These are phyloP conservation scores for Drosophila equinoxialis DNA, from an alignment of 1,140 invertebrate genomes.

Conservation along the genomic window DNA sequence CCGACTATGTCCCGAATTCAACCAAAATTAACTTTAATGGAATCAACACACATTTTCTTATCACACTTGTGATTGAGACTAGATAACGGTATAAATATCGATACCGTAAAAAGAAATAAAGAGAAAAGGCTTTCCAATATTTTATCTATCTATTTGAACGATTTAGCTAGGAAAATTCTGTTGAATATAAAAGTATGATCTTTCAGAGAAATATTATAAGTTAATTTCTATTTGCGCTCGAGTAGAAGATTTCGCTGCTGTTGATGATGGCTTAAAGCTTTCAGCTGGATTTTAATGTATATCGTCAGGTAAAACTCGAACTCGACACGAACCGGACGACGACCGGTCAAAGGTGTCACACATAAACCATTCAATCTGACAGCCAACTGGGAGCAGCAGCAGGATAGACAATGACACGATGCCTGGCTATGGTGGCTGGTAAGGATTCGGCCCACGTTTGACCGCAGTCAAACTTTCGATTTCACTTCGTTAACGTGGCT, in stretches of 20 bases:
- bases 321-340: conserved; percentile 54
- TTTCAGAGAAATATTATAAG: not conserved
- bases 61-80: too few relatives aligned
- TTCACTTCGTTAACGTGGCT: conserved; percentile 77
- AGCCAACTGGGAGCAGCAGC: conserved; percentile 32
- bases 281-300: conserved; percentile 64
- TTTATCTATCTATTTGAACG: too few relatives aligned
- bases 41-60: not conserved
- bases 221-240: not conserved
- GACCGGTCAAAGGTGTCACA: conserved; percentile 78
- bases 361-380: conserved; percentile 81
- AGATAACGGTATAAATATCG: too few relatives aligned
- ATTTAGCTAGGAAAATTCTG: too few relatives aligned
- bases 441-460: conserved; percentile 52
- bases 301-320: conserved; percentile 43
- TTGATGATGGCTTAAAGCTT: conserved; percentile 37
- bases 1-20: not conserved
- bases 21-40: conserved; percentile 11
- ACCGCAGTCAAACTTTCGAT: conserved; percentile 77
- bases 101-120: too few relatives aligned
- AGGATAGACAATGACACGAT: conserved; percentile 36
- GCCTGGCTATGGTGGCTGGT: conserved; percentile 25
- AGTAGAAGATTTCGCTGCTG: not conserved
- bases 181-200: too few relatives aligned
- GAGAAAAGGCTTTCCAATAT: too few relatives aligned